Evolutionary conservation across 2,888 invertebrate species (phyloP).

Genomic region (Stenchaetothrips biformis): DNA sequence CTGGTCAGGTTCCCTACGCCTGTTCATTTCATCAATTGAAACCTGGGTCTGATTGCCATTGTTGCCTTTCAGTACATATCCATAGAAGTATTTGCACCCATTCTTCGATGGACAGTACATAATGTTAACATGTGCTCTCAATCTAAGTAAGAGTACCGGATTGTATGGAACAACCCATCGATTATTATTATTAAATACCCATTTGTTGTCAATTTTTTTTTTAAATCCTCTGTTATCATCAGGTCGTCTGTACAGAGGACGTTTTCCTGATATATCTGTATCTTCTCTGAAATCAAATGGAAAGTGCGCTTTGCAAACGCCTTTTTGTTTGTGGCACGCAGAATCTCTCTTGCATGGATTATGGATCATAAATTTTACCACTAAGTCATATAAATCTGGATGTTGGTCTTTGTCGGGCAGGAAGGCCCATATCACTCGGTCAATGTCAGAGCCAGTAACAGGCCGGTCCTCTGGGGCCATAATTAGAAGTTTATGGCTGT

Average conservation of each 20-base stretch:
- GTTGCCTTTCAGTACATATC: not conserved
- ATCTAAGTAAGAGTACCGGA: conserved; percentile 34
- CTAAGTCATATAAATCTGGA: not conserved
- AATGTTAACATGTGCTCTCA: conserved; percentile 37
- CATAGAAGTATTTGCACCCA: not conserved
- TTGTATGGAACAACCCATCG: conserved; percentile 37
- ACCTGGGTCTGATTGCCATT: not conserved
- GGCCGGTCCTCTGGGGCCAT: not conserved
- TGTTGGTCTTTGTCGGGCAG: not conserved
- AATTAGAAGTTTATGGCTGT: too few relatives aligned
- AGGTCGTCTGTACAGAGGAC: not conserved
- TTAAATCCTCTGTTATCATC: not conserved
- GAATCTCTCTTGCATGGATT: not conserved
- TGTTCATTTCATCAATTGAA: not conserved
- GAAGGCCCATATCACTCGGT: not conserved
- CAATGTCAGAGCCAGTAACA: not conserved
- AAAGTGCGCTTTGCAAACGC: not conserved
- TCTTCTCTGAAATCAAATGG: too few relatives aligned
- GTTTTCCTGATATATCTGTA: not conserved
- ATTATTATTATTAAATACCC: conserved; percentile 34
- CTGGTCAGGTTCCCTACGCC: not conserved
- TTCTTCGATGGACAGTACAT: not conserved
- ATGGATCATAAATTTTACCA: not conserved
- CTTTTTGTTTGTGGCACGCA: not conserved
- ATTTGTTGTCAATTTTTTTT: not conserved